Evolutionary conservation across 2,113 vertebrate genomes (phyloP).

Genomic region (Gavialis gangeticus): DNA sequence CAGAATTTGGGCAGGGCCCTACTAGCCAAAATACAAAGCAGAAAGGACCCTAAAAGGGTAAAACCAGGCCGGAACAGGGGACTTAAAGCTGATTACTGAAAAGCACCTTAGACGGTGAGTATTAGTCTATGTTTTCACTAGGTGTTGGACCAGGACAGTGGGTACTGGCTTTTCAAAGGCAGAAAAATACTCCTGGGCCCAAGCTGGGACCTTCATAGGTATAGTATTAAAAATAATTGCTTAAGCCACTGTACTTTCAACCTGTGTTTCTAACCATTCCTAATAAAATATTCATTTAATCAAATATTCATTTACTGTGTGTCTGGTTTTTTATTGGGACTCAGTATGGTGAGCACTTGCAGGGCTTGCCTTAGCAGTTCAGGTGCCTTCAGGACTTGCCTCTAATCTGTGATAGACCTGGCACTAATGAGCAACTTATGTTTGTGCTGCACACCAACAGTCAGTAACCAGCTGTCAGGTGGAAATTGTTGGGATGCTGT

Average conservation of each 20-base stretch:
- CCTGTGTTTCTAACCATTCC: neutral
- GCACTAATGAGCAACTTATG: neutral
- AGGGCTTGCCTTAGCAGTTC: neutral
- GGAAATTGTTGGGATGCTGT: neutral
- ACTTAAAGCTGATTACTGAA: neutral
- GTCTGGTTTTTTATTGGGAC: neutral
- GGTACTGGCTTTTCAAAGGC: neutral
- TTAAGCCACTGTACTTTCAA: neutral
- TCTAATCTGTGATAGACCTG: neutral
- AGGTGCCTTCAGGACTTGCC: neutral
- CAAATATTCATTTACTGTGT: neutral
- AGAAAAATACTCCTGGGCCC: neutral
- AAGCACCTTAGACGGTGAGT: neutral
- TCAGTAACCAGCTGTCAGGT: neutral
- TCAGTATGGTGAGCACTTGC: neutral
- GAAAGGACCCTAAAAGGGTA: neutral
- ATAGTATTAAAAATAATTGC: neutral
- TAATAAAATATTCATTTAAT: neutral
- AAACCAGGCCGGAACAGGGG: neutral
- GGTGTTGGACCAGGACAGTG: neutral
- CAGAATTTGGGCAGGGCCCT: fast-evolving
- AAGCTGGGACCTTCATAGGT: fast-evolving
- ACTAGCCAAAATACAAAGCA: neutral
- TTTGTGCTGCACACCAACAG: neutral
- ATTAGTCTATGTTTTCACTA: neutral